Evolutionary conservation across 2,113 vertebrate genomes (phyloP).

Genomic region (Rhizomys pruinosus): DNA sequence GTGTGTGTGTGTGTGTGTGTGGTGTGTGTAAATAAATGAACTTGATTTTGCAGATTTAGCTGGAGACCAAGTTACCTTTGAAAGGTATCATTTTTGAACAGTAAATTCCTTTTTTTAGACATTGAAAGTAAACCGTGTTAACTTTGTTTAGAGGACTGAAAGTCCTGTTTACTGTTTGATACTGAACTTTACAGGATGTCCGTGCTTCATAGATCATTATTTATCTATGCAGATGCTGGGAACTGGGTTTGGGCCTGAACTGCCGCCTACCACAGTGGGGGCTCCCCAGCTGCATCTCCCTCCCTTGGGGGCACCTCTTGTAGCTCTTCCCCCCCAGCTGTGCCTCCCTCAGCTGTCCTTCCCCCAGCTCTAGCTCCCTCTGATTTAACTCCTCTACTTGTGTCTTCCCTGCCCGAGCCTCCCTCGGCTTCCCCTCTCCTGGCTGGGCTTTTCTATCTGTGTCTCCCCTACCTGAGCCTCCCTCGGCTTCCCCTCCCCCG

Average conservation of each 20-base stretch:
- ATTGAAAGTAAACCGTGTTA: background rate
- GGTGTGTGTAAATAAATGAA: background rate
- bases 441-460: background rate
- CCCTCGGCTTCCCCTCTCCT: too few relatives aligned
- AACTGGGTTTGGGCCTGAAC: background rate
- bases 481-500: too few relatives aligned
- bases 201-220: too few relatives aligned
- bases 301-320: too few relatives aligned
- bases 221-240: background rate
- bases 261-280: background rate
- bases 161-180: background rate
- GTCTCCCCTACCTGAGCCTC: background rate
- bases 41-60: slow-evolving; percentile 29
- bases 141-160: background rate
- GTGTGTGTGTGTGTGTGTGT: background rate
- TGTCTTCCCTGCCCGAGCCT: too few relatives aligned
- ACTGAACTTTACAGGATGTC: fast-evolving
- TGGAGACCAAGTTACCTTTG: background rate
- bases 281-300: too few relatives aligned
- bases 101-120: slow-evolving; percentile 39
- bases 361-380: too few relatives aligned
- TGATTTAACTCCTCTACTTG: too few relatives aligned
- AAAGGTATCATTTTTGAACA: background rate
- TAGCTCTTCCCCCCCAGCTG: too few relatives aligned
- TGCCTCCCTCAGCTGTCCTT: too few relatives aligned